phyloP scores from a whole-genome alignment of 2,797 vertebrate genomes.

The Leuciscus waleckii region DNA sequence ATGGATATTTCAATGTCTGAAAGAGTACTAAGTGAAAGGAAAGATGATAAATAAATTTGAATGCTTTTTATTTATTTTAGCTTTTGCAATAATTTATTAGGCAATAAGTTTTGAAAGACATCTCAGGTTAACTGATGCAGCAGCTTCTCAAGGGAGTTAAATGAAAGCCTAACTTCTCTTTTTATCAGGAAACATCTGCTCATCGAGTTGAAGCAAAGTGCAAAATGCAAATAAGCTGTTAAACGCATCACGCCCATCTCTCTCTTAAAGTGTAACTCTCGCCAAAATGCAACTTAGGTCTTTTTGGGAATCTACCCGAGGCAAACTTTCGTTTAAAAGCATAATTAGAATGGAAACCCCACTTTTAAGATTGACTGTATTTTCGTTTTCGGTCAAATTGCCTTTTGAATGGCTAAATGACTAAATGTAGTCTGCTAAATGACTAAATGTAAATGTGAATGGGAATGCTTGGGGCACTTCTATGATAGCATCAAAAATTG shows the following conservation, averaged over 20 bases:
- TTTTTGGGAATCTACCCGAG: too few species aligned
- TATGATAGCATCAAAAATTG: too few species aligned
- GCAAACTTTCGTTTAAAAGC: too few species aligned
- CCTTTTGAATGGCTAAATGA: too few species aligned
- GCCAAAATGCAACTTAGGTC: too few species aligned
- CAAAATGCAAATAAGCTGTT: slow-evolving; percentile 51
- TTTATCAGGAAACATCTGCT: slow-evolving; percentile 67
- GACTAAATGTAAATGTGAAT: too few species aligned
- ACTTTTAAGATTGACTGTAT: too few species aligned
- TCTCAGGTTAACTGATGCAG: not conserved
- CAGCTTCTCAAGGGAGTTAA: not conserved
- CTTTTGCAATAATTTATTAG: not conserved
- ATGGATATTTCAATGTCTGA: not conserved
- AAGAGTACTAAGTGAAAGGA: not conserved
- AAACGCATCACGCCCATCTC: not conserved
- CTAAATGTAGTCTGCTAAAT: too few species aligned
- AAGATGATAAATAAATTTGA: too few species aligned
- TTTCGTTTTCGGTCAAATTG: too few species aligned
- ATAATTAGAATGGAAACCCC: too few species aligned
- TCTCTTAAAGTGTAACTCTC: not conserved
- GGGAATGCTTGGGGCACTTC: too few species aligned
- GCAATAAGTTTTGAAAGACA: not conserved
- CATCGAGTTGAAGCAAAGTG: slow-evolving; percentile 4
- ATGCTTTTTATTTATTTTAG: not conserved
- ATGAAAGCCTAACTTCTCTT: slow-evolving; percentile 44